Evolutionary conservation across 2,888 invertebrate species (phyloP).

Genomic region (Sturmia bella): DNA sequence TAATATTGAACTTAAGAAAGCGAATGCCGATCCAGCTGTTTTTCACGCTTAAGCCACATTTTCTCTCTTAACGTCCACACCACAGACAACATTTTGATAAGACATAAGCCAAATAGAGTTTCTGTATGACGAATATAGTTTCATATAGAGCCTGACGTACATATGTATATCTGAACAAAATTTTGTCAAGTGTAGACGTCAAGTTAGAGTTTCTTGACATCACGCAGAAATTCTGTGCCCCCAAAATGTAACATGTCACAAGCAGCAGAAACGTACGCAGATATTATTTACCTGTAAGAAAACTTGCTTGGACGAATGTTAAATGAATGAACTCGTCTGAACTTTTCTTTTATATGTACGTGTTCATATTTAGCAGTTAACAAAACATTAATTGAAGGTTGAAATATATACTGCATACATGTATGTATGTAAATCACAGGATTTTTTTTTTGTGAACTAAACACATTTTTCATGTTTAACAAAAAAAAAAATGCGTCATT

Average conservation of each 20-base stretch:
- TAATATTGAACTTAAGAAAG: too few species aligned
- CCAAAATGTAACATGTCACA: slow-evolving; percentile 24
- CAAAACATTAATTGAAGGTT: slow-evolving; percentile 44
- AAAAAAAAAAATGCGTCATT: slow-evolving; percentile 51
- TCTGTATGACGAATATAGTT: too few species aligned
- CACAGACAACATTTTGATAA: too few species aligned
- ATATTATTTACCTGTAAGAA: not conserved
- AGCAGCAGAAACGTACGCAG: not conserved
- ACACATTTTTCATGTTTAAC: slow-evolving; percentile 35
- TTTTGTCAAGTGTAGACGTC: too few species aligned
- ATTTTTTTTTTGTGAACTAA: slow-evolving; percentile 10
- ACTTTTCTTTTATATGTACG: slow-evolving; percentile 36
- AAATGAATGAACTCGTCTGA: slow-evolving; percentile 51
- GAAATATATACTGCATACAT: slow-evolving; percentile 12
- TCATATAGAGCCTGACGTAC: too few species aligned
- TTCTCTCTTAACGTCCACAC: too few species aligned
- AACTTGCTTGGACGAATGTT: not conserved
- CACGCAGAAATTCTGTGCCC: slow-evolving; percentile 2
- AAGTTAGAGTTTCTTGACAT: too few species aligned
- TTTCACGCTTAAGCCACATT: too few species aligned
- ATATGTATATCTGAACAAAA: too few species aligned
- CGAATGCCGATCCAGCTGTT: too few species aligned
- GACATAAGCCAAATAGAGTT: too few species aligned
- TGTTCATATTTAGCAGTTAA: not conserved
- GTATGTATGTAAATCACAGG: slow-evolving; percentile 5